Evolutionary conservation across 2,797 vertebrate species (phyloP).

Genomic region (Spheniscus humboldti): DNA sequence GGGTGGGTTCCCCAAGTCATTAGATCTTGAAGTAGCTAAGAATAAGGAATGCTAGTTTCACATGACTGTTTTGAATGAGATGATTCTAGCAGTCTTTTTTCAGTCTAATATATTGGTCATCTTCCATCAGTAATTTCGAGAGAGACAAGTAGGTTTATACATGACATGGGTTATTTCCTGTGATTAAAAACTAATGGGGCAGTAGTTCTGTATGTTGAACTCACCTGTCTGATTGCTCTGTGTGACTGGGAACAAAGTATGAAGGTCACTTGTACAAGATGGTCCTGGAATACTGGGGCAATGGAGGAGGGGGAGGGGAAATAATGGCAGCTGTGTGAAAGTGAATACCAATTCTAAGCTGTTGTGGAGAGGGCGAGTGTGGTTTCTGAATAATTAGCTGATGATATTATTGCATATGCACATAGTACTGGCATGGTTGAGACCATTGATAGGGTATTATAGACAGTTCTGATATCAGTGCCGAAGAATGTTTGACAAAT

Average conservation of each 20-base stretch:
- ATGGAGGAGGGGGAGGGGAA: fast-evolving
- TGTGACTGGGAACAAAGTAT: not conserved
- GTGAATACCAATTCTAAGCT: not conserved
- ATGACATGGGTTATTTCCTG: not conserved
- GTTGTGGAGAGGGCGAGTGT: not conserved
- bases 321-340: not conserved
- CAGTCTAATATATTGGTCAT: not conserved
- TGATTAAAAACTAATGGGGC: not conserved
- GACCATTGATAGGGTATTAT: not conserved
- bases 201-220: not conserved
- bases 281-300: not conserved
- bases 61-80: not conserved
- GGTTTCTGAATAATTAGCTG: not conserved
- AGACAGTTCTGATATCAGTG: not conserved
- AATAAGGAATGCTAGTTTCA: not conserved
- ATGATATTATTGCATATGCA: not conserved
- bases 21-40: not conserved
- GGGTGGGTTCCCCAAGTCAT: not conserved
- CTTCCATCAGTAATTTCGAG: not conserved
- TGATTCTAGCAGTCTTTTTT: not conserved
- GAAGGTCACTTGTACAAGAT: not conserved
- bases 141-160: not conserved
- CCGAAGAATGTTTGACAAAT: not conserved
- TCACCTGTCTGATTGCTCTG: not conserved
- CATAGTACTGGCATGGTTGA: not conserved